Evolutionary conservation across 2,113 vertebrate genomes (phyloP).

Genomic region (Genyomyrus donnyi): DNA sequence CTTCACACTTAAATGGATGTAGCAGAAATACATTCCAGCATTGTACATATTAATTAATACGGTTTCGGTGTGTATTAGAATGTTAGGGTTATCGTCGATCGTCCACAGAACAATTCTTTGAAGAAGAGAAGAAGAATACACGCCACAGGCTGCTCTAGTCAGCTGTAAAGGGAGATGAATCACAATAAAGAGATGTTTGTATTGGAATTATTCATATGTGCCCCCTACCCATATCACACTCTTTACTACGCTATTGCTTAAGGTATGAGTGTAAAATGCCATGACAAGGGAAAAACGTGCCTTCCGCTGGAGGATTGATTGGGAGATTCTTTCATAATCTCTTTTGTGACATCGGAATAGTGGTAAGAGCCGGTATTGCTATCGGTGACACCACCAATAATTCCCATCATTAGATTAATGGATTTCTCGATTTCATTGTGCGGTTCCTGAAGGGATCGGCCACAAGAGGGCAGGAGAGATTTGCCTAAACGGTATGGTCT

Average conservation of each 20-base stretch:
- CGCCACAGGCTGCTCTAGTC: not conserved
- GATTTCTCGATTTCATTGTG: not conserved
- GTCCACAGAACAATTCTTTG: not conserved
- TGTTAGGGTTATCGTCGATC: not conserved
- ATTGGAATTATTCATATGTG: not conserved
- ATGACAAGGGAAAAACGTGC: not conserved
- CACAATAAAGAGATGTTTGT: not conserved
- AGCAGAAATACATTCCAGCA: not conserved
- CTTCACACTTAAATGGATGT: not conserved
- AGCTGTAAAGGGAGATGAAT: not conserved
- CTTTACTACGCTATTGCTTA: not conserved
- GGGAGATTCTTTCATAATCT: not conserved
- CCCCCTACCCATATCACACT: not conserved
- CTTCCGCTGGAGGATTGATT: not conserved
- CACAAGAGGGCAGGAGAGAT: not conserved
- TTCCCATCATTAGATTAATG: not conserved
- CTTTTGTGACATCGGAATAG: not conserved
- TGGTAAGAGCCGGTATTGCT: not conserved
- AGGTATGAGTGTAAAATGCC: not conserved
- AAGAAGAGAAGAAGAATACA: not conserved
- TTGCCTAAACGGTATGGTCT: not conserved
- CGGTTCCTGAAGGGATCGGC: not conserved
- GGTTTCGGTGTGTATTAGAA: not conserved
- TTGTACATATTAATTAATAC: not conserved
- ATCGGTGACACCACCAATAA: not conserved